phyloP scores from a whole-genome alignment of 2,797 vertebrate species.

The Zenarchopterus dispar region DNA sequence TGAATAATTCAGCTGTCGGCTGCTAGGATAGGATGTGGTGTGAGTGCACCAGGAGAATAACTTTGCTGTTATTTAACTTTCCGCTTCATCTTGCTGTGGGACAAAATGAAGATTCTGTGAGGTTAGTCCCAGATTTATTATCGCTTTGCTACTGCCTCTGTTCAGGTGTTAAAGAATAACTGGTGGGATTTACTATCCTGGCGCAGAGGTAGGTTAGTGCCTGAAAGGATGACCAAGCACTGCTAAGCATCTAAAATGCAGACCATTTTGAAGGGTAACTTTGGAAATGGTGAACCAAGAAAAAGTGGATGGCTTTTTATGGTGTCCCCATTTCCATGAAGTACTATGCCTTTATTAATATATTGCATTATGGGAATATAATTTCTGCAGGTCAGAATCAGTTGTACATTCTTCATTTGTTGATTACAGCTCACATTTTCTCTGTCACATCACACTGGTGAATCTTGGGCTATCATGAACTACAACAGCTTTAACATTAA shows the following conservation, averaged over 20 bases:
- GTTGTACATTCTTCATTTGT: slow-evolving; percentile 1
- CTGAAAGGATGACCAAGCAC: background rate
- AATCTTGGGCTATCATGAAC: background rate
- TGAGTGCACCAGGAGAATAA: slow-evolving; percentile 68
- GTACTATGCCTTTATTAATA: background rate
- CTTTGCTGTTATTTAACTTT: slow-evolving; percentile 58
- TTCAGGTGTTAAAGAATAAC: no score
- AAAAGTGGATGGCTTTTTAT: slow-evolving; percentile 1
- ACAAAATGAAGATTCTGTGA: slow-evolving; percentile 66
- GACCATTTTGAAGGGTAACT: background rate
- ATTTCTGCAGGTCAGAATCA: background rate
- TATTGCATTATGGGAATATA: background rate
- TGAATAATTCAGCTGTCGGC: slow-evolving; percentile 82
- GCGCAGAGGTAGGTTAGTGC: no score
- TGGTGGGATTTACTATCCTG: no score
- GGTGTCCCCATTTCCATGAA: background rate
- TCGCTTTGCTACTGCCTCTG: background rate
- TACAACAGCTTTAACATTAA: background rate
- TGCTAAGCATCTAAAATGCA: background rate
- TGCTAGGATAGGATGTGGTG: slow-evolving; percentile 70
- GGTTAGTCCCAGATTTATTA: slow-evolving; percentile 42
- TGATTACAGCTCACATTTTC: background rate
- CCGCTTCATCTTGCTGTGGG: slow-evolving; percentile 56
- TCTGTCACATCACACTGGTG: background rate
- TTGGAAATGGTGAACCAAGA: background rate